Conservation (phyloP, 92 coral and sea anemone genomes). For the Scolanthus callimorphus region DNA sequence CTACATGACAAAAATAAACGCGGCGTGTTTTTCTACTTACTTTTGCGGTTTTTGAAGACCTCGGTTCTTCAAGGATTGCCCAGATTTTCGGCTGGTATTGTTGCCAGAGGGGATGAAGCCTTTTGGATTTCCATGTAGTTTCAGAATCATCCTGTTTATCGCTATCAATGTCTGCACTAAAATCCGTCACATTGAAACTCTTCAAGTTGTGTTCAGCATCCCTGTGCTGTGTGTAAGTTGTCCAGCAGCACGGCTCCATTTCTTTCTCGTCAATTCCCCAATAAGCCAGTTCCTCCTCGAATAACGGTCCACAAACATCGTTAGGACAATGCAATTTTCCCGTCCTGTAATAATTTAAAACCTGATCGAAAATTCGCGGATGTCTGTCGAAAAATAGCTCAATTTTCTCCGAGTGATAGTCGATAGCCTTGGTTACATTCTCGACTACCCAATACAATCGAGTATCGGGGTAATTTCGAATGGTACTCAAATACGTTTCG, state of each 20-base stretch:
- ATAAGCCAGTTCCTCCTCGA: conserved; percentile 87
- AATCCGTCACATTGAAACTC: conserved; percentile 68
- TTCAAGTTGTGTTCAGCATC: conserved; percentile 92
- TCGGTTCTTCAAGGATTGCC: conserved; percentile 88
- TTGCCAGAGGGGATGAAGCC: conserved; percentile 48
- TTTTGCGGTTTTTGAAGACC: conserved; percentile 87
- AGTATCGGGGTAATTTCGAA: conserved; percentile 80
- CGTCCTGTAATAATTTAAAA: conserved; percentile 88
- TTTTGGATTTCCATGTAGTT: conserved; percentile 38
- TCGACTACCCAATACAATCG: conserved; percentile 90
- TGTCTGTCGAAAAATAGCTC: conserved; percentile 94
- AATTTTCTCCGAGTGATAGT: conserved; percentile 85
- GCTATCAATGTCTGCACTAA: conserved; percentile 47
- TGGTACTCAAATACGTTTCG: conserved; percentile 82
- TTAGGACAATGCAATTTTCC: conserved; percentile 93
- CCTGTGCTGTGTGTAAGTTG: conserved; percentile 82
- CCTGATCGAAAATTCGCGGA: conserved; percentile 83
- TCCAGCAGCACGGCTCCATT: conserved; percentile 98
- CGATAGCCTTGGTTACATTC: conserved; percentile 86
- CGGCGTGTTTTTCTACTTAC: conserved; percentile 25
- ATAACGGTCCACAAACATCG: conserved; percentile 92
- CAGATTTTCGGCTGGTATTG: conserved; percentile 76
- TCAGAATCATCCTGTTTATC: conserved; percentile 26
- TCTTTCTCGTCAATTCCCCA: conserved; percentile 99
- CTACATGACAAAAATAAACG: background rate